Evolutionary conservation across 2,888 invertebrate genomes (phyloP), one percentile per base, ranked within the genome.

Genomic region (Stratiomys singularior): DNA sequence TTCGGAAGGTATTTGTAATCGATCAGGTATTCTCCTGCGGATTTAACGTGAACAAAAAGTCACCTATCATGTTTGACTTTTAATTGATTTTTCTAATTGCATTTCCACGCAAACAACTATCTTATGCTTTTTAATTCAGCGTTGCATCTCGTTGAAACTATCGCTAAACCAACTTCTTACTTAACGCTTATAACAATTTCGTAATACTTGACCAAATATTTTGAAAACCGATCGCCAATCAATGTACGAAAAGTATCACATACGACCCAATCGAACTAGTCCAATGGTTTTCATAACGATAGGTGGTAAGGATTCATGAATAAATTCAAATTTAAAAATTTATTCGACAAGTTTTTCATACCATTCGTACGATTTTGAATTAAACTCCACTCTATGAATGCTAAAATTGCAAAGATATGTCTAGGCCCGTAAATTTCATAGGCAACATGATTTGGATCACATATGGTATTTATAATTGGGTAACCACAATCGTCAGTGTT

Each of bases 381-480:
- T 21, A 25, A 37, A 37, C 37, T 37, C 37, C 37, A 37, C 37
- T 37, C 9, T 37, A 37, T 37, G 37, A 37, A 37, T 37, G 37
- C 9, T 37, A 3, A 37, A 5, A 37, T 37, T 37, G 37, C 69
- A 44, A 4, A 25, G 23, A 60, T 25, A n/a, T 25, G 9, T 52
- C 4, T 18, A 13, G 37, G 18, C 9, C n/a, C 69, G 30, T 69
- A 47, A 69, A 69, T 69, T 27, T 69, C 47, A n/a, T 11, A 47
- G 47, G 25, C 37, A 37, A 44, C 47, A 25, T 69, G 47, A 18
- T 69, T 25, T 9, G 15, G 9, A 44, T 0, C 15, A 46, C 69
- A 47, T 47, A 69, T 69, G 69, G 47, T 18, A 69, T 21, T 25
- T 7, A 47, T 25, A 47, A 69, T 69, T 69, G 69, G 69, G 47